These are phyloP conservation scores for Norana najaformis DNA, from an alignment of 2,888 invertebrate genomes.

Conservation along the genomic window DNA sequence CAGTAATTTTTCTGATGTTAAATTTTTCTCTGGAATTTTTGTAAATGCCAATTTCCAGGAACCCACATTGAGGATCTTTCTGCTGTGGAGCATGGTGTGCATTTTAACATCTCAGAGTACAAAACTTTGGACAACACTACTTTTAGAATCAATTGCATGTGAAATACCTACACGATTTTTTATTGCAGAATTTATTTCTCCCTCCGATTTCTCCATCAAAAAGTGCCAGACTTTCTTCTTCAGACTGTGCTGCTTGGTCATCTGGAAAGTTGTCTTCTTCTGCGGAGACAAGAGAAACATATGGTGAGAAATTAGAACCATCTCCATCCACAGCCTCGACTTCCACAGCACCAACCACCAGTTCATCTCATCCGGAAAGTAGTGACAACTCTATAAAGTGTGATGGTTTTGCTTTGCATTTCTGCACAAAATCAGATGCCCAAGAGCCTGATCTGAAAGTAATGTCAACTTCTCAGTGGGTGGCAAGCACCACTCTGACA, in stretches of 20 bases:
- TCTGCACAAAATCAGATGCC: background rate
- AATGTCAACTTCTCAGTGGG: background rate
- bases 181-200: background rate
- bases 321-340: background rate
- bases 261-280: background rate
- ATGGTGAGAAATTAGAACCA: background rate
- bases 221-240: background rate
- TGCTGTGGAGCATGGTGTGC: background rate
- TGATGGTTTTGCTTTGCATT: background rate
- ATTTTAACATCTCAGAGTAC: background rate
- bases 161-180: background rate
- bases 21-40: background rate
- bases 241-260: conserved; percentile 19
- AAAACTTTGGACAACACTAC: background rate
- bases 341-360: background rate
- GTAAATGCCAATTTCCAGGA: background rate
- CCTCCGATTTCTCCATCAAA: background rate
- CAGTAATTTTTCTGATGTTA: background rate
- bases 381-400: background rate
- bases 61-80: background rate
- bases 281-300: background rate
- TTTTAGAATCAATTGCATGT: background rate
- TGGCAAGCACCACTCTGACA: background rate
- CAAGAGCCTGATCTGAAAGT: background rate
- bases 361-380: background rate